Conservation (phyloP, 2,113 vertebrate genomes). For the Bothrops jararaca region DNA sequence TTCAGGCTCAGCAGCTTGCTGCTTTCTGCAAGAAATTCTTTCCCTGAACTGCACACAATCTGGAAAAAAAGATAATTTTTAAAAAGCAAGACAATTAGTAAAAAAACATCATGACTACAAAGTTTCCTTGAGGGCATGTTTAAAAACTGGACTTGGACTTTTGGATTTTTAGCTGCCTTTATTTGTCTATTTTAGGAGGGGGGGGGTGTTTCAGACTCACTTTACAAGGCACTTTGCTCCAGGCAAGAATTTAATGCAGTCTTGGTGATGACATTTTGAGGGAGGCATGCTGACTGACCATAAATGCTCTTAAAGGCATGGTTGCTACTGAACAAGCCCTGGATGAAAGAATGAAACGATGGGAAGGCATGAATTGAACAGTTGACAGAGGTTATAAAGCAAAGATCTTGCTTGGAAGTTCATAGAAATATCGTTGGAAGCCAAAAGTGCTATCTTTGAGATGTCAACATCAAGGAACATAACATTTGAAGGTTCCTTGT, state of each 20-base stretch:
- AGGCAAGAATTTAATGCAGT: background rate
- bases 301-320: background rate
- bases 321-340: background rate
- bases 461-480: background rate
- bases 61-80: conserved; percentile 25
- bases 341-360: background rate
- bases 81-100: conserved; percentile 20
- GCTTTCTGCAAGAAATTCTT: conserved; percentile 1
- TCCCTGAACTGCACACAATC: conserved; percentile 7
- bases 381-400: background rate
- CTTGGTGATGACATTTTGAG: background rate
- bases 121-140: background rate
- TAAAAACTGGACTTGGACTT: background rate
- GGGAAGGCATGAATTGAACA: background rate
- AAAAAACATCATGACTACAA: background rate
- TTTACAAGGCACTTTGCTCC: background rate
- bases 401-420: background rate
- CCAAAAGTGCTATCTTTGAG: background rate
- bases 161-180: background rate
- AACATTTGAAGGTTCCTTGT: background rate
- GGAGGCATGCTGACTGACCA: background rate
- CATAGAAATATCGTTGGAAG: background rate
- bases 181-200: background rate
- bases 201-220: background rate
- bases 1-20: background rate